phyloP scores from a whole-genome alignment of 2,888 invertebrate species.

The Chrysina gloriosa region DNA sequence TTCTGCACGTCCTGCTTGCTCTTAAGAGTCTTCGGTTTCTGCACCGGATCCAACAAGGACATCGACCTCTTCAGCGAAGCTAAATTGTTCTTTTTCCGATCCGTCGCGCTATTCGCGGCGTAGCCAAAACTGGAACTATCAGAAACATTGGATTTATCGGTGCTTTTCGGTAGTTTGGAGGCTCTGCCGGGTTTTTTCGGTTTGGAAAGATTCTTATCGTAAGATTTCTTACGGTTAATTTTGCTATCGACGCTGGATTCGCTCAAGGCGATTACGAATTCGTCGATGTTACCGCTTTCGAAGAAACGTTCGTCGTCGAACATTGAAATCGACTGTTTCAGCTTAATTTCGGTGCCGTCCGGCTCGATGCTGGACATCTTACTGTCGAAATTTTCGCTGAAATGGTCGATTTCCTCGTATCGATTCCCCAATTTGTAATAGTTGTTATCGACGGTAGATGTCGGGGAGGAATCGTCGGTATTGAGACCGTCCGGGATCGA shows the following conservation, averaged over 20 bases:
- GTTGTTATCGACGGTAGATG: constrained; percentile 54
- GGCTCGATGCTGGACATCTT: constrained; percentile 59
- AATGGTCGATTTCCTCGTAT: constrained; percentile 61
- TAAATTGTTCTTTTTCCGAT: constrained; percentile 57
- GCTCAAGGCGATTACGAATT: constrained; percentile 48
- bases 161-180: constrained; percentile 33
- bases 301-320: constrained; percentile 35
- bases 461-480: constrained; percentile 55
- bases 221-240: not conserved
- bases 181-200: constrained; percentile 4
- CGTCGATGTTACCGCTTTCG: constrained; percentile 39
- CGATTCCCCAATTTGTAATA: constrained; percentile 42
- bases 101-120: constrained; percentile 12
- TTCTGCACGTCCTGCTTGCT: constrained; percentile 61
- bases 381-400: constrained; percentile 68
- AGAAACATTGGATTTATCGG: constrained; percentile 67
- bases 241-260: constrained; percentile 54
- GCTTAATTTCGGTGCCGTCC: constrained; percentile 34
- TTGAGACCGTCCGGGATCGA: constrained; percentile 66
- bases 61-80: constrained; percentile 70
- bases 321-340: constrained; percentile 39
- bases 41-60: constrained; percentile 68
- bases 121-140: constrained; percentile 66
- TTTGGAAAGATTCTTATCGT: not conserved
- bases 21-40: constrained; percentile 57